A percentile compares a stretch with the other conserved stretches of the same genome.
Conservation (phyloP, 30 jellyfish, hydroid and myxozoan species). For the Aurelia coerulea region DNA sequence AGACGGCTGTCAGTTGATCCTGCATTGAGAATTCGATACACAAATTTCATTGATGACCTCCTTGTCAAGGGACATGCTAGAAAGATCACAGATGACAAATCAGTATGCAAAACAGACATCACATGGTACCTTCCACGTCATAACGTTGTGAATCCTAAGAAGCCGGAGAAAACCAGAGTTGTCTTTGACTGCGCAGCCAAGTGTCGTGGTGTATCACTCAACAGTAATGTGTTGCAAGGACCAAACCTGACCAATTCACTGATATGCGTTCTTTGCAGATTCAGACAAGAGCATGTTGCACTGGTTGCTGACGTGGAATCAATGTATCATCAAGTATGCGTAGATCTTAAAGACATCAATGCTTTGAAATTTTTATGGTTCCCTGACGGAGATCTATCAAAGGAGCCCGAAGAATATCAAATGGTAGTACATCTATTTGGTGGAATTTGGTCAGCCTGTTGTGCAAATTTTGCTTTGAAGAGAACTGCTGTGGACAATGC, state of each 20-base stretch:
- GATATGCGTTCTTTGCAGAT: constrained; percentile 24
- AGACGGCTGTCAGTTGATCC: constrained; percentile 15
- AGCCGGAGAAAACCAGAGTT: constrained; percentile 9
- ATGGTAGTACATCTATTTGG: constrained; percentile 74
- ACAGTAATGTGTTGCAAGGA: constrained; percentile 6
- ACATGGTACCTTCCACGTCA: constrained; percentile 3
- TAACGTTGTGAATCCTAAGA: constrained; percentile 4
- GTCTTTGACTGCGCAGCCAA: background rate
- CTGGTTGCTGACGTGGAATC: constrained; percentile 66
- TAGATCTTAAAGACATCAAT: constrained; percentile 20
- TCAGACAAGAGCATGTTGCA: constrained; percentile 75
- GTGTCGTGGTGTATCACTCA: constrained; percentile 15
- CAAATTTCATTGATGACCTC: background rate
- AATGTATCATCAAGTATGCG: constrained; percentile 79
- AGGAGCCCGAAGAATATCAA: constrained; percentile 41
- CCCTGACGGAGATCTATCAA: constrained; percentile 59
- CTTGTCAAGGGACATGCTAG: constrained; percentile 12
- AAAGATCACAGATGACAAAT: background rate
- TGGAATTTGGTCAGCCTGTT: constrained; percentile 60
- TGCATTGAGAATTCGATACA: background rate
- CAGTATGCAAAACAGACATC: background rate
- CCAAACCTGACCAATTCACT: constrained; percentile 1
- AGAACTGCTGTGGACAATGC: constrained; percentile 59
- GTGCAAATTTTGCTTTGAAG: constrained; percentile 66
- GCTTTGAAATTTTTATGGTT: constrained; percentile 72